Evolutionary conservation across 2,113 vertebrate genomes (phyloP).

Genomic region (Campylomormyrus tamandua): DNA sequence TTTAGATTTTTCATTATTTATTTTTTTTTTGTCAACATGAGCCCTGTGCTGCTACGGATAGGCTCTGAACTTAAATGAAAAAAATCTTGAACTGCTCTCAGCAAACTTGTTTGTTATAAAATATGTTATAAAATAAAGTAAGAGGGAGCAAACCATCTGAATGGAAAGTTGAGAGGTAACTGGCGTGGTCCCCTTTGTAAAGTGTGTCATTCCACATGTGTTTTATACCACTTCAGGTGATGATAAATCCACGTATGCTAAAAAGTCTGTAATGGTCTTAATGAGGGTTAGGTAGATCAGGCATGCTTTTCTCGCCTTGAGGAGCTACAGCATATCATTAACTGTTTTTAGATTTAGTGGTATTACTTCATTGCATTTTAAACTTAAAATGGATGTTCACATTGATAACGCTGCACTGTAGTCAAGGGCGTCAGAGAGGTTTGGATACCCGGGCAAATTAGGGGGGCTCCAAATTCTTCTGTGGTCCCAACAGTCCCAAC

Average conservation of each 20-base stretch:
- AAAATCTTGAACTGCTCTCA: background rate
- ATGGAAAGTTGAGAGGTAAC: background rate
- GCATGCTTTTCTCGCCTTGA: background rate
- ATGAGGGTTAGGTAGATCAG: background rate
- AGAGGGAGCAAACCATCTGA: background rate
- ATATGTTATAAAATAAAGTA: background rate
- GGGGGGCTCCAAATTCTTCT: background rate
- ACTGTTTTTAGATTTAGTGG: background rate
- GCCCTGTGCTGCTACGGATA: background rate
- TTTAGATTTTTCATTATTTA: background rate
- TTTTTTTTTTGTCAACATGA: background rate
- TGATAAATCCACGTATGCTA: background rate
- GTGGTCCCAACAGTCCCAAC: background rate
- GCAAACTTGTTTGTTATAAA: background rate
- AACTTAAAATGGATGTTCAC: background rate
- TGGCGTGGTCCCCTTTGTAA: background rate
- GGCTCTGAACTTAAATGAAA: background rate
- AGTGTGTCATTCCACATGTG: background rate
- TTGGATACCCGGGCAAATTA: background rate
- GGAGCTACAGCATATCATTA: background rate
- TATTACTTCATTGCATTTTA: background rate
- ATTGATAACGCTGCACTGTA: background rate
- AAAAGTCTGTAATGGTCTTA: background rate
- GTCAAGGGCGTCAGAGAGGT: background rate
- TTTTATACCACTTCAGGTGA: background rate